Conservation (phyloP, 2,888 invertebrate genomes). For the Lamellibrachia columna region DNA sequence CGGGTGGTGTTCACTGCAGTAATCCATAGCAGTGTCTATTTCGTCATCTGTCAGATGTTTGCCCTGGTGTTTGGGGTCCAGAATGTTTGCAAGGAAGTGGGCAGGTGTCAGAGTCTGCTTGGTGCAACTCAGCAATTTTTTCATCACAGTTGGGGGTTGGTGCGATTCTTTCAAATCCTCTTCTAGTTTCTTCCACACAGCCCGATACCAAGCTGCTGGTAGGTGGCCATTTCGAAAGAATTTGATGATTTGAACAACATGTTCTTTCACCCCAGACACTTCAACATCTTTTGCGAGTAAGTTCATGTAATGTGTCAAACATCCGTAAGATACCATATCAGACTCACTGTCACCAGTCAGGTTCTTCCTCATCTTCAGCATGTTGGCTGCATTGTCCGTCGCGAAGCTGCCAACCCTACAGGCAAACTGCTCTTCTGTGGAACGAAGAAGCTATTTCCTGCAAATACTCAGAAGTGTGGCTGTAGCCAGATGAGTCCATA, state of each 20-base stretch:
- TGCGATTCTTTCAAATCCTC: neutral
- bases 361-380: constrained; percentile 17
- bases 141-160: neutral
- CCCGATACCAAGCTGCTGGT: neutral
- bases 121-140: neutral
- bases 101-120: neutral
- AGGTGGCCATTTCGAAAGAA: neutral
- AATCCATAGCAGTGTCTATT: constrained; percentile 8
- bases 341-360: neutral
- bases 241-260: neutral
- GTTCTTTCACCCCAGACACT: neutral
- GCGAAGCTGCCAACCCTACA: constrained; percentile 17
- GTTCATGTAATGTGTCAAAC: neutral
- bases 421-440: neutral
- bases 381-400: constrained; percentile 21
- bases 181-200: neutral
- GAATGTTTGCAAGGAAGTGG: constrained; percentile 18
- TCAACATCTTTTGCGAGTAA: constrained; percentile 13
- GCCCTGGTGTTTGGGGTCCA: neutral
- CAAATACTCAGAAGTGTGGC: neutral
- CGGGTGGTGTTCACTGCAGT: neutral
- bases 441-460: neutral
- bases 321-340: neutral
- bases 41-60: neutral
- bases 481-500: constrained; percentile 10